Conservation (phyloP, 2,797 vertebrate species). For the Diglossa cyanea region DNA sequence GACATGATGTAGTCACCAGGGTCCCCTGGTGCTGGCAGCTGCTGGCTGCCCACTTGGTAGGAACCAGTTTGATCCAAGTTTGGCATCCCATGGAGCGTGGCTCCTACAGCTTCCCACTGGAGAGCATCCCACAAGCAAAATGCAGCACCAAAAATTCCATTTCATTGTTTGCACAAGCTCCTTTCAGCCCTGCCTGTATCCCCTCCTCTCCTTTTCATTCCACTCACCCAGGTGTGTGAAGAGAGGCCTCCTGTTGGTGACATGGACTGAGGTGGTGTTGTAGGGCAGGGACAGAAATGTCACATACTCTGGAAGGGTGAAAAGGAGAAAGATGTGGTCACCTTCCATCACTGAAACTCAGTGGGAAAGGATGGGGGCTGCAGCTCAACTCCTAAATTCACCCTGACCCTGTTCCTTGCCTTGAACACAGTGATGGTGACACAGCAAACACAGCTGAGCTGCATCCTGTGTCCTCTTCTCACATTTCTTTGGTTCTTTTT, state of each 20-base stretch:
- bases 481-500: background rate
- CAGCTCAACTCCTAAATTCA: background rate
- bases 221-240: constrained; percentile 94
- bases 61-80: background rate
- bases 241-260: constrained; percentile 86
- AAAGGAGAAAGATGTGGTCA: background rate
- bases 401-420: background rate
- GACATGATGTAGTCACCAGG: background rate
- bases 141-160: background rate
- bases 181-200: background rate
- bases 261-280: constrained; percentile 78
- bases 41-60: background rate
- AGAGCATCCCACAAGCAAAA: background rate
- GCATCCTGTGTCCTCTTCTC: background rate
- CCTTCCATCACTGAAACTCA: background rate
- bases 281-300: constrained; percentile 86
- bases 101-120: background rate
- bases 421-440: background rate
- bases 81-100: background rate
- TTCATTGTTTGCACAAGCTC: background rate
- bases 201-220: background rate
- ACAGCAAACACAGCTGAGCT: background rate
- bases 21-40: background rate
- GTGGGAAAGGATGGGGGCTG: background rate
- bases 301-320: constrained; percentile 82